Evolutionary conservation across 1,140 invertebrate genomes (phyloP).

Genomic region (Cyrtorhinus lividipennis): DNA sequence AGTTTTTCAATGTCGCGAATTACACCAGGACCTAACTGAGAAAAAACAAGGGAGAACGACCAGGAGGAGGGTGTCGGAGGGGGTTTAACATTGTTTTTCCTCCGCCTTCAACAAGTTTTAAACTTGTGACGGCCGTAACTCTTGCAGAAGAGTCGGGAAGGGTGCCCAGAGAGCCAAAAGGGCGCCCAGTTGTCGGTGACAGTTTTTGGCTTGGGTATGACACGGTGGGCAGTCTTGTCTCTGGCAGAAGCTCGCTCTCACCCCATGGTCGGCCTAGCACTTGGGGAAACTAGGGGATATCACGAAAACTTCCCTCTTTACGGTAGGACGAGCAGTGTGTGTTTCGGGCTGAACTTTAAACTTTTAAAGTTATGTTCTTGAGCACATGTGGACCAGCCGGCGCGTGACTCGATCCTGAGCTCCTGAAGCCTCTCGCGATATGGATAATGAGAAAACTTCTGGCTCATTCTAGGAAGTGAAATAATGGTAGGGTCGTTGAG

Average conservation of each 20-base stretch:
- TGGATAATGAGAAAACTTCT: too few relatives aligned
- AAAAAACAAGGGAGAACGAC: too few relatives aligned
- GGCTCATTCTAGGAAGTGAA: too few relatives aligned
- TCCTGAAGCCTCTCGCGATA: too few relatives aligned
- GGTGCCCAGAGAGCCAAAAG: not conserved
- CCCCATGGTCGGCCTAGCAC: not conserved
- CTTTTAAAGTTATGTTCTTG: not conserved
- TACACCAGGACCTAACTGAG: too few relatives aligned
- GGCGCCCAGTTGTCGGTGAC: not conserved
- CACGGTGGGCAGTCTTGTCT: not conserved
- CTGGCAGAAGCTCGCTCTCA: not conserved
- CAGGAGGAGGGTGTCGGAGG: too few relatives aligned
- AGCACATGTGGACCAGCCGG: not conserved
- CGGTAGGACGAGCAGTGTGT: not conserved
- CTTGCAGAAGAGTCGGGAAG: not conserved
- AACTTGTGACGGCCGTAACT: not conserved
- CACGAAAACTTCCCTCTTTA: not conserved
- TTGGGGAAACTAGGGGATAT: not conserved
- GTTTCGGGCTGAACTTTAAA: not conserved
- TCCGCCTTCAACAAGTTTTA: not conserved
- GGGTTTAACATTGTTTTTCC: not conserved
- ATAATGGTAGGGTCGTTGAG: too few relatives aligned
- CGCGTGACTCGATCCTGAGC: too few relatives aligned
- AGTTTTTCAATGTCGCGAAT: too few relatives aligned
- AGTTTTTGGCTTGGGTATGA: not conserved